Percentiles rank a stretch among this genome's conserved stretches.
Evolutionary conservation across 2,797 vertebrate genomes (phyloP).

Genomic region (Leontopithecus rosalia): DNA sequence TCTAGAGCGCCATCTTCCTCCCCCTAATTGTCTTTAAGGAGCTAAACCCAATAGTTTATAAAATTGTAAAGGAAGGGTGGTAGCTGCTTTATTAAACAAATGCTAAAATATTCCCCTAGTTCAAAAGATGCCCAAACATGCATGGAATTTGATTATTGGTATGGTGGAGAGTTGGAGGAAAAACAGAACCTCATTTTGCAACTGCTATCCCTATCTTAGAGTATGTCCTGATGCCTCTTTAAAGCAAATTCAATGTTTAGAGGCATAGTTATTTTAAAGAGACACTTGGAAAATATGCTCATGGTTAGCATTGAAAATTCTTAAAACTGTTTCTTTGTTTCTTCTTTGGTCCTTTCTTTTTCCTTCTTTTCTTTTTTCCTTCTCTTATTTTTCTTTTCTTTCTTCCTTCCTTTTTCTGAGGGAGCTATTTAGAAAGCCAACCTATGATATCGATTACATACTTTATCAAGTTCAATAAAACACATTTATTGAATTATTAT

Average conservation of each 20-base stretch:
- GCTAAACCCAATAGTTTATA: background rate
- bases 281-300: background rate
- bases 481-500: background rate
- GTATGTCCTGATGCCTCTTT: background rate
- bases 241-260: slow-evolving; percentile 1
- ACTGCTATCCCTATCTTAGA: background rate
- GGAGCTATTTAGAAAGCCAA: background rate
- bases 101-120: background rate
- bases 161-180: background rate
- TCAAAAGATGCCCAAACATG: background rate
- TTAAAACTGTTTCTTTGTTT: background rate
- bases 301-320: background rate
- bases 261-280: background rate
- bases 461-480: background rate
- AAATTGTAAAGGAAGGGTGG: background rate
- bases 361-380: too few species aligned
- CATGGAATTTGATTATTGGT: background rate
- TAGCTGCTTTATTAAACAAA: background rate
- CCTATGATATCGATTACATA: background rate
- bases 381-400: background rate
- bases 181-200: background rate
- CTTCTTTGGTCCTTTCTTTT: background rate
- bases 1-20: too few species aligned
- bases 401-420: background rate
- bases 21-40: background rate